Conservation (phyloP, 1,140 invertebrate genomes). For the Wiebesia pumilae region DNA sequence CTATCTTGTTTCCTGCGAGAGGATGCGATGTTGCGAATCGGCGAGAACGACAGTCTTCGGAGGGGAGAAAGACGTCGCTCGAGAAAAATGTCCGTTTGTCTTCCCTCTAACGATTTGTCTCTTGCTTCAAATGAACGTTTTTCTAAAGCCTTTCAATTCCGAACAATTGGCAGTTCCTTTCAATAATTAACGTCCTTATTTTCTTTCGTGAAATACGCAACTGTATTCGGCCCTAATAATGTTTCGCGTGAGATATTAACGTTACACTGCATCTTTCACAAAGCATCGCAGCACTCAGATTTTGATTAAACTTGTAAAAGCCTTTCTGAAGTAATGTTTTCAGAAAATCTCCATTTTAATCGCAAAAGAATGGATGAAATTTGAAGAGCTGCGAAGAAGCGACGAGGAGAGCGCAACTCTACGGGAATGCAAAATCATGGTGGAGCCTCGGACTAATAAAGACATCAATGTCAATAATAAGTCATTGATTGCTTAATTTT, state of each 20-base stretch:
- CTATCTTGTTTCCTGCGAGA: conserved; percentile 58
- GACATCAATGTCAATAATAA: conserved; percentile 76
- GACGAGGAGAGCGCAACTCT: background rate
- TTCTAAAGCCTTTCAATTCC: conserved; percentile 45
- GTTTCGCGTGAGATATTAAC: conserved; percentile 35
- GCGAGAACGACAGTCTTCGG: conserved; percentile 53
- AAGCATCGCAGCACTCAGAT: conserved; percentile 33
- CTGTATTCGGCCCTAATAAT: background rate
- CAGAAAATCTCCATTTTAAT: conserved; percentile 52
- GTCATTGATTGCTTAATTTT: conserved; percentile 76
- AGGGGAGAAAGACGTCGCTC: conserved; percentile 20
- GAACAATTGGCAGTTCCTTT: conserved; percentile 36
- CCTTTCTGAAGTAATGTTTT: conserved; percentile 19
- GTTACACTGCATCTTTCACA: conserved; percentile 19
- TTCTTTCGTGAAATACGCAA: background rate
- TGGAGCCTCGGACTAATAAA: conserved; percentile 49
- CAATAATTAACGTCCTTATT: conserved; percentile 39
- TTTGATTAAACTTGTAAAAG: conserved; percentile 48
- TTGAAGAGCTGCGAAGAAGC: conserved; percentile 49
- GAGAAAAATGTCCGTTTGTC: conserved; percentile 36
- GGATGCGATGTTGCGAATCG: conserved; percentile 57
- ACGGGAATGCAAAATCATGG: background rate
- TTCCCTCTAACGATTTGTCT: conserved; percentile 43
- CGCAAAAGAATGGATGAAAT: conserved; percentile 53
- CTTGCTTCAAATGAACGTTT: conserved; percentile 35